Evolutionary conservation across 2,797 vertebrate species (phyloP), one percentile per base, ranked within the genome.

Genomic region (Danio aesculapii): DNA sequence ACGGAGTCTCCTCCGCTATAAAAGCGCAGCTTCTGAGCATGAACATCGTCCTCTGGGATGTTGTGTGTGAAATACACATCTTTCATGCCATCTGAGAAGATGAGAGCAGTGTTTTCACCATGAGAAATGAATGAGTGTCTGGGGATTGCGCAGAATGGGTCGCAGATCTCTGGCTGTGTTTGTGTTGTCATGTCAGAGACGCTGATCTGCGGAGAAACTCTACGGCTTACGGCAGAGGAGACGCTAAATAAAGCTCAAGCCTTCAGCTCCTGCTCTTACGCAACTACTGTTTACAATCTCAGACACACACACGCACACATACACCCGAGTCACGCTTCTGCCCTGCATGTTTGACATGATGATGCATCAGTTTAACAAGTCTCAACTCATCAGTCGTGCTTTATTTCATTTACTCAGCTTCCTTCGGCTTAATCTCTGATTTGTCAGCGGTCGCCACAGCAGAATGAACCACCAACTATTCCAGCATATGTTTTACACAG

Each of bases 201-300:
- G 13, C 41, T 59, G 80, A 70, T 55, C 8, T 16, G 16, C 21
- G 8, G n/a, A 1, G 46, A 21, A 58, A 58, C 55, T 58, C 52
- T 53, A 12, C 72, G 7, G 14, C 49, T 81, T 59, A 47, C 16
- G 7, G 75, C 11, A 21, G 55, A 6, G 12, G 21, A 39, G 30
- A 64, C 30, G 41, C 30, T 47, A 71, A 58, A 83, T 77, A 78
- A 72, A 75, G 47, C 13, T 19, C 49, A 8, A 0, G 30, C 17
- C 41, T 53, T 44, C 6, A 52, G 30, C 6, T 11, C 44, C 44
- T 43, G n/a, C 14, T 61, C 62, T 77, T 75, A 82, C 8, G 62
- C 57, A 68, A 55, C 50, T 12, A 71, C 46, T 61, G 61, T 80
- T 80, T 80, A 57, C 70, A 46, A 39, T 62, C 30, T 30, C 44